A percentile compares a stretch with the other conserved stretches of the same genome.
Conservation (phyloP, 2,113 vertebrate genomes). For the Antennarius striatus region DNA sequence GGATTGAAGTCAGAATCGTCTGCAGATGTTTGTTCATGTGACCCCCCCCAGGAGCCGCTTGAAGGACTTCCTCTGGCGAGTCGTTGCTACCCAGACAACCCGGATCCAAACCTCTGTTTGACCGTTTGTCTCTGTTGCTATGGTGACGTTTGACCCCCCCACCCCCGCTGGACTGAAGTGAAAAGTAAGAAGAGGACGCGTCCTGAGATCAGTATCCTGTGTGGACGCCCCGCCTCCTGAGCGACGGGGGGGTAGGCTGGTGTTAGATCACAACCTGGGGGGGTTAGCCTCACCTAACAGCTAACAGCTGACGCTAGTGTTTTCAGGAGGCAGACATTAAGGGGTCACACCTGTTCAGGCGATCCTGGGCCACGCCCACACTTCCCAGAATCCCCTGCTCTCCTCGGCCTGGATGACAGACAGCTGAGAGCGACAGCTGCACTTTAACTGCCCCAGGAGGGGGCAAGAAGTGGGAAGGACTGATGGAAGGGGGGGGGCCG, state of each 20-base stretch:
- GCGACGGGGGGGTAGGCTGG: slow-evolving; percentile 69
- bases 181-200: slow-evolving; percentile 60
- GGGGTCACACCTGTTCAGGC: slow-evolving; percentile 62
- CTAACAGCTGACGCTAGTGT: too few relatives aligned
- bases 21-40: too few relatives aligned
- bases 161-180: too few relatives aligned
- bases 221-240: slow-evolving; percentile 43
- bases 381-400: slow-evolving; percentile 52
- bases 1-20: too few relatives aligned
- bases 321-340: slow-evolving; percentile 13
- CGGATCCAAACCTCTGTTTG: too few relatives aligned
- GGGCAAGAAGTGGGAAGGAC: too few relatives aligned
- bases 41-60: too few relatives aligned
- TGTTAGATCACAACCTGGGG: too few relatives aligned
- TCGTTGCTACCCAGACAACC: too few relatives aligned
- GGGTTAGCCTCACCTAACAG: too few relatives aligned
- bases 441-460: slow-evolving; percentile 60
- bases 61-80: too few relatives aligned
- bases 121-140: too few relatives aligned
- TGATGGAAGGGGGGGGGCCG: slow-evolving; percentile 13
- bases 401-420: slow-evolving; percentile 35
- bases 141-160: slow-evolving; percentile 1
- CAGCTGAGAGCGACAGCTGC: slow-evolving; percentile 69
- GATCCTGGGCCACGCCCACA: slow-evolving; percentile 48
- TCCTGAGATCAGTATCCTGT: slow-evolving; percentile 64